Evolutionary conservation across 2,888 invertebrate species (phyloP), one percentile per base, ranked within the genome.

Genomic region (Callimorpha dominula): DNA sequence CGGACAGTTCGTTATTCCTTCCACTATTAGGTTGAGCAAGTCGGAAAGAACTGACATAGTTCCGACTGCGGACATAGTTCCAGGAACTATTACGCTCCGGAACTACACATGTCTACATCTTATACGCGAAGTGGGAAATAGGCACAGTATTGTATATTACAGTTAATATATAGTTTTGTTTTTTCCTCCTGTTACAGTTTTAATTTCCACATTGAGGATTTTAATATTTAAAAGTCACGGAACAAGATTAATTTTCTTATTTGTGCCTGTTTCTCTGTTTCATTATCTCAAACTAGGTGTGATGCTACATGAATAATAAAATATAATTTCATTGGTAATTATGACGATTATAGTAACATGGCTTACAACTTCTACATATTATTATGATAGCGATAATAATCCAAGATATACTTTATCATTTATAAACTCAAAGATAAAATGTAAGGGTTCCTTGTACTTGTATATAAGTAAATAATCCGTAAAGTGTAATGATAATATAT

Each of bases 361-460:
- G 57, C 57, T 65, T 17, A 43, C 12, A 9, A n/a, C n/a, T 20
- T 20, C 57, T 57, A 20, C 20, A 57, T 20, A 57, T 20, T 54
- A 54, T 54, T 57, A 20, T 57, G 57, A 57, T 20, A 17, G 17
- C 20, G 57, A 57, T 57, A 12, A 12, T 57, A 57, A 57, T 57
- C n/a, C 57, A 57, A 57, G 57, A 57, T 57, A 57, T 57, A 57
- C 12, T n/a, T 57, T 57, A 57, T 57, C 57, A n/a, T 57, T 57
- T 57, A 57, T 20, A 57, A 20, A n/a, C 17, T 57, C 12, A 20
- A 57, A 20, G 57, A 57, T 57, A 57, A 57, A 57, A 12, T 54
- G 11, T 20, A 57, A 57, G n/a, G 12, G 20, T 57, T 57, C 57
- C 20, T 57, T 0, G 57, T 57, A 20, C 12, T 11, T 11, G 20